Evolutionary conservation across 2,888 invertebrate genomes (phyloP), one percentile per base, ranked within the genome.

Genomic region (Timema cristinae): DNA sequence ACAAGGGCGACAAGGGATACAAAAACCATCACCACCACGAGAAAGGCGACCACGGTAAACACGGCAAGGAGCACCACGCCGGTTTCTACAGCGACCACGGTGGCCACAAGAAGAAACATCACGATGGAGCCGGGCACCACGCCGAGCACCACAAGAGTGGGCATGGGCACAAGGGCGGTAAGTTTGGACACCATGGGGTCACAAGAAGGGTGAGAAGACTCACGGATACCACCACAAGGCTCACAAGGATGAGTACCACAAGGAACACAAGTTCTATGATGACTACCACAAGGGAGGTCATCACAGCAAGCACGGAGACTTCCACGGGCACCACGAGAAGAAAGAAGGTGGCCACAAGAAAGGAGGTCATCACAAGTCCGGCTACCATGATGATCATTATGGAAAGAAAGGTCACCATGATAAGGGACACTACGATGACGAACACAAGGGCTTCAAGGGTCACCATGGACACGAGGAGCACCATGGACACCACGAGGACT

Each of bases 161-260:
- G 6, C 88, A 89, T 76, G 89, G 89, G 7, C 89, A 88, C 77
- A 88, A 89, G 75, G 89, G 88, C 0, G 88, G 88, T 77, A 88
- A 88, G 78, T 88, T 86, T 78, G 86, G 84, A 76, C 88, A 89
- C 77, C 87, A 88, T 73, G 93, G 93, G 88, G 89, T 76, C 93
- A 91, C 81, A 91, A 91, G 75, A 94, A 94, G 79, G 94, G 94
- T 0, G 93, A 94, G 82, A 91, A 90, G 74, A 94, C 93, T 76
- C 92, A 94, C 81, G 93, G 94, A 71, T 92, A 93, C 77, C 94
- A 94, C 80, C 91, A 93, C 81, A 87, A 93, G 10, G 92, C 94
- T 82, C 94, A 94, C 79, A 82, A 91, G 75, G 92, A 94, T 81
- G 94, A 94, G 82, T 92, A 89, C 82, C 92, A 93, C 80, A 94